Evolutionary conservation across 2,797 vertebrate genomes (phyloP).

Genomic region (Trachops cirrhosus): DNA sequence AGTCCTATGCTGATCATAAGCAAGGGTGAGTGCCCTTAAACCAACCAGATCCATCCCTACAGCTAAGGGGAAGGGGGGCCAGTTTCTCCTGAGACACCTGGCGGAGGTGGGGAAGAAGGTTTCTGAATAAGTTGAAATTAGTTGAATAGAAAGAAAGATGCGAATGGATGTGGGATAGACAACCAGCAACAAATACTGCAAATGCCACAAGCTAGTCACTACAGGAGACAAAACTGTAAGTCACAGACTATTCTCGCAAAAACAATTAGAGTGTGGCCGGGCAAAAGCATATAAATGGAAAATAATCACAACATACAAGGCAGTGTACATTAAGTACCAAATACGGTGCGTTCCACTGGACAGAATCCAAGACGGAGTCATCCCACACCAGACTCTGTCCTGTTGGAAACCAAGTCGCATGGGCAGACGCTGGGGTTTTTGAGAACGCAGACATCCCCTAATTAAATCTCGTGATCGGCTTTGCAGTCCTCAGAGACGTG

Average conservation of each 20-base stretch:
- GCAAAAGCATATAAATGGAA: neutral
- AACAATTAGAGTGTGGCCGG: neutral
- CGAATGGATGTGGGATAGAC: neutral
- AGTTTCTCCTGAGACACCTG: neutral
- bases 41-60: neutral
- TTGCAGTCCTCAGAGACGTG: slow-evolving; percentile 32
- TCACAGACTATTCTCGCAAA: neutral
- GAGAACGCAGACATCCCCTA: slow-evolving; percentile 38
- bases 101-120: neutral
- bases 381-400: neutral
- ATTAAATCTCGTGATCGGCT: slow-evolving; percentile 49
- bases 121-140: neutral
- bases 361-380: neutral
- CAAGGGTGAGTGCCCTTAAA: neutral
- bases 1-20: neutral
- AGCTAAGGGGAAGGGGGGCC: neutral
- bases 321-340: neutral
- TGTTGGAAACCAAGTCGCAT: neutral
- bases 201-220: neutral
- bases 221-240: neutral
- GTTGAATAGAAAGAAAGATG: neutral
- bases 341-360: neutral
- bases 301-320: neutral
- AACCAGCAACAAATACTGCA: neutral
- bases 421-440: neutral